phyloP scores from a whole-genome alignment of 2,797 vertebrate species.

The Sebastes cheni region DNA sequence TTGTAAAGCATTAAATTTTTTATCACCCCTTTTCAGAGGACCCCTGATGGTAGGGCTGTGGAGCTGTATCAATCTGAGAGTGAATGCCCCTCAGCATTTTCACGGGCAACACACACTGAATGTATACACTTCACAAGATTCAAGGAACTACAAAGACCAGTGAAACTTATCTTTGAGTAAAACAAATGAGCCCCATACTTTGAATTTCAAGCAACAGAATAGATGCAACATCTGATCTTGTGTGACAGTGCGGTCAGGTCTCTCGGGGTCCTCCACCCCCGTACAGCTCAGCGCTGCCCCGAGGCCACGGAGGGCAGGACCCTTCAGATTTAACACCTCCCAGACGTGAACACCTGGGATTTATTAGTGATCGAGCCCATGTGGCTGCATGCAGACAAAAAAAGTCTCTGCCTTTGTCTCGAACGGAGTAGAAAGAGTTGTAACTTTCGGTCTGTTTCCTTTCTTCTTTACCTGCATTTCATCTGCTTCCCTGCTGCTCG shows the following conservation, averaged over 20 bases:
- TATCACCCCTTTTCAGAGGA: conserved; percentile 76
- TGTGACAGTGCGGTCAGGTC: conserved; percentile 60
- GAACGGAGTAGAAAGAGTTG: conserved; percentile 41
- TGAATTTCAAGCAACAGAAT: conserved; percentile 52
- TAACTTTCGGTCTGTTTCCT: conserved; percentile 31
- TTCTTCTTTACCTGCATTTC: conserved; percentile 60
- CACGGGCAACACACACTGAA: conserved; percentile 22
- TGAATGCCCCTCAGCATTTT: conserved; percentile 62
- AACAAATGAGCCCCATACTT: conserved; percentile 35
- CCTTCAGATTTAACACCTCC: conserved; percentile 76
- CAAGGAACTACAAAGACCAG: conserved; percentile 10
- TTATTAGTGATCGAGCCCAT: conserved; percentile 64
- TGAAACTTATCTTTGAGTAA: not conserved
- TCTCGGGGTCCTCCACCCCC: conserved; percentile 59
- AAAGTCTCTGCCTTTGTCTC: conserved; percentile 48
- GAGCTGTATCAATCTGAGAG: conserved; percentile 71
- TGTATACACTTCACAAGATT: conserved; percentile 25
- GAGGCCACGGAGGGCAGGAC: conserved; percentile 62
- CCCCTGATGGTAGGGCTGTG: conserved; percentile 68
- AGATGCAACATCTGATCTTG: conserved; percentile 66
- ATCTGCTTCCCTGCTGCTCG: conserved; percentile 64
- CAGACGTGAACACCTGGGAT: conserved; percentile 72
- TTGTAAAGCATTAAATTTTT: conserved; percentile 75
- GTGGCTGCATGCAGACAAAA: conserved; percentile 42
- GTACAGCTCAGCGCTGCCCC: conserved; percentile 51